phyloP scores from a whole-genome alignment of 2,113 vertebrate genomes.

The Geococcyx californianus region DNA sequence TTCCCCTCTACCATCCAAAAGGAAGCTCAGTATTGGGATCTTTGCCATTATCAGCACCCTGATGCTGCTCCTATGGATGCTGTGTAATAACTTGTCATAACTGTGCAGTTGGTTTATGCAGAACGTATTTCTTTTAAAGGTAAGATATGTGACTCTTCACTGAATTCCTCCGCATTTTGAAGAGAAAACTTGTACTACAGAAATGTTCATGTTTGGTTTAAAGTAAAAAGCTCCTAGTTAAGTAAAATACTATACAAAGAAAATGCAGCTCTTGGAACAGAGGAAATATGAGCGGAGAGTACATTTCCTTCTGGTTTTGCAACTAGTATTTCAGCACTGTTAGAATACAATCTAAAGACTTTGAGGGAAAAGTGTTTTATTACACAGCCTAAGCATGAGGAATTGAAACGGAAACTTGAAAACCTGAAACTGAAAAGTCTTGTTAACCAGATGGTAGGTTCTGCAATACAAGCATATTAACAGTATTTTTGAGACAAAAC shows the following conservation, averaged over 20 bases:
- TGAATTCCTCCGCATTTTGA: background rate
- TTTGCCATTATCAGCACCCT: background rate
- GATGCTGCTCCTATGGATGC: background rate
- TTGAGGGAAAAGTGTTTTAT: background rate
- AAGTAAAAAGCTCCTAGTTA: background rate
- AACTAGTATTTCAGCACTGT: background rate
- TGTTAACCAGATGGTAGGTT: rapidly evolving
- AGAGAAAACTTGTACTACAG: background rate
- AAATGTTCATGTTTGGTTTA: background rate
- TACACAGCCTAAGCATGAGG: background rate
- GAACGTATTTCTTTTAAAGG: background rate
- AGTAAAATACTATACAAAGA: background rate
- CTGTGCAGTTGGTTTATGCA: background rate
- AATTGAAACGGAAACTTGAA: background rate
- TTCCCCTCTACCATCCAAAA: background rate
- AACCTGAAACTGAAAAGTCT: background rate
- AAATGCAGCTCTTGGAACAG: background rate
- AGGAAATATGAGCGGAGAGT: background rate
- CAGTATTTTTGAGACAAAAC: background rate
- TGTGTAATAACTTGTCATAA: background rate
- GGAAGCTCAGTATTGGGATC: background rate
- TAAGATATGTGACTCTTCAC: background rate
- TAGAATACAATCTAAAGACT: background rate
- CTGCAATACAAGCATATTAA: background rate
- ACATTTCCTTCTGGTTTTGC: background rate